Conservation (phyloP, 1,140 invertebrate genomes). For the Zaprionus vittiger region DNA sequence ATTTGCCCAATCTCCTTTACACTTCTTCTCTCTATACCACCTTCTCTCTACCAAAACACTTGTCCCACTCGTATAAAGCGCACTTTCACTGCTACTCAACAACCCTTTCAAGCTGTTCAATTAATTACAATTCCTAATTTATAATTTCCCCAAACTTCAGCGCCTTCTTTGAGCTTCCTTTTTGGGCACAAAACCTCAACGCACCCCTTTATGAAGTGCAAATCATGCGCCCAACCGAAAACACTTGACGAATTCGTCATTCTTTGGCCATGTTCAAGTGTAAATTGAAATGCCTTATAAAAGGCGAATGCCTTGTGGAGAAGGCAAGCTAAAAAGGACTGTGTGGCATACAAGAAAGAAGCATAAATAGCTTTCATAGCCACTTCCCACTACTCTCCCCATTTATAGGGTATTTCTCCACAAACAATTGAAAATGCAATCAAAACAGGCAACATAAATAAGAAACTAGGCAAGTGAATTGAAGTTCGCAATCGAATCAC, state of each 20-base stretch:
- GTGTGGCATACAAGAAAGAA: too few relatives aligned
- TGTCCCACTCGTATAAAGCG: not conserved
- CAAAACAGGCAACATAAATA: conserved; percentile 25
- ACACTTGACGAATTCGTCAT: not conserved
- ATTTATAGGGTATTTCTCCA: not conserved
- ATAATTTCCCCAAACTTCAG: not conserved
- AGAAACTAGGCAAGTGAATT: conserved; percentile 24
- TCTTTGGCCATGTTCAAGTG: not conserved
- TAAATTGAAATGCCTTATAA: not conserved
- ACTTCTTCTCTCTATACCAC: not conserved
- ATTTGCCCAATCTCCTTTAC: not conserved
- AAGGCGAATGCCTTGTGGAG: too few relatives aligned
- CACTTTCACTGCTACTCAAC: not conserved
- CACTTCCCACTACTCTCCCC: too few relatives aligned
- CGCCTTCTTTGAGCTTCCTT: not conserved
- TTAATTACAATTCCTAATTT: conserved; percentile 11
- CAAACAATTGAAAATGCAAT: conserved; percentile 1
- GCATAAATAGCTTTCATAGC: too few relatives aligned
- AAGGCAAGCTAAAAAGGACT: not conserved
- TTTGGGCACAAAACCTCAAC: not conserved
- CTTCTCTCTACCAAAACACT: not conserved
- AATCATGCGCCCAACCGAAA: not conserved
- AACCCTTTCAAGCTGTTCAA: conserved; percentile 7
- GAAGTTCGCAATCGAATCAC: not conserved
- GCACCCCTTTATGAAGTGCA: not conserved